Base-by-base conservation (phyloP, 2,113 vertebrate genomes). In the Hypanus sabinus region DNA sequence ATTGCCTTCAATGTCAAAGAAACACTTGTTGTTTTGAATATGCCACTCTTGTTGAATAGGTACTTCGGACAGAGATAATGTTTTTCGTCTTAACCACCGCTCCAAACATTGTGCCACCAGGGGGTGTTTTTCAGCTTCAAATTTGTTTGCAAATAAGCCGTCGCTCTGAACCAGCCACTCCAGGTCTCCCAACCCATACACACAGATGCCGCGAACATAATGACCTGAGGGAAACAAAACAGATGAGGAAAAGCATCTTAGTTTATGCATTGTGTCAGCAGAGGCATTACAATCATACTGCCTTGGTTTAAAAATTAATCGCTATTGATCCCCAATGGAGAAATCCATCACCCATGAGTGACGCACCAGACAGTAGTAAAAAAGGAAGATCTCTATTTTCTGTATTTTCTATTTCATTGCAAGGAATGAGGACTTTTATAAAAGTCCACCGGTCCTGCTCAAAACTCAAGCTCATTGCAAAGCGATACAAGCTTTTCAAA, bases 111-210 rank as follows among this genome's bases (percentile, higher is more conserved):
- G 68, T 46, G 91, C 91, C 70, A 73, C 70, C 11, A 93, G 24
- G 4, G 91, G 91, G 36, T 93, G 70, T 9, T 33, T 93, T 11
- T 93, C 71, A 20, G 73, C 68, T 46, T 93, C 91, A 75, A 93
- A 93, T 27, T 93, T 75, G 70, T 93, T 93, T 16, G 91, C 91
- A 93, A 93, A 93, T 93, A 93, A 93, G 20, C 70, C 16, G 22
- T 93, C 70, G 24, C 38, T 93, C 55, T 93, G 91, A 12, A 38
- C 36, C n/a, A 93, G 91, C 91, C 91, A 93, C 12, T 93, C 68
- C 36, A 93, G 33, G 38, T 93, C 91, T 73, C 91, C 91, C 91
- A 93, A 71, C 4, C 91, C 91, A 55, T 75, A 93, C 38, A 93
- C 91, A 73, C 91, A 93, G 36, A 93, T 93, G 91, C 6, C 55